phyloP scores from a whole-genome alignment of 2,113 vertebrate genomes.

The Leucosticte australis region DNA sequence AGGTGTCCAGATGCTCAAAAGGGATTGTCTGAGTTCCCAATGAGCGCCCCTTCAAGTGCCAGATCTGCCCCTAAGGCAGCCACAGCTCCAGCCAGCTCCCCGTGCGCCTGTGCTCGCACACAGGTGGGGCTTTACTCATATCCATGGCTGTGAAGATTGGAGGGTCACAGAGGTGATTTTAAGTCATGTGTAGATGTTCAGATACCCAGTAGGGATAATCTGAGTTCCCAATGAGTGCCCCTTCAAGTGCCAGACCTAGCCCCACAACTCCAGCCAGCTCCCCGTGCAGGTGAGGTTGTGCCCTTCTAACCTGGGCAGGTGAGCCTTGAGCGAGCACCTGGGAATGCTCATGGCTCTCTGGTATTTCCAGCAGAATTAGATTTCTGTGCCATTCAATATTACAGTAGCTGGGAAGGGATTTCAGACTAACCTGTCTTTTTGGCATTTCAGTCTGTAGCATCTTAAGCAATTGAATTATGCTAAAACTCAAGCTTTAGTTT shows the following conservation, averaged over 20 bases:
- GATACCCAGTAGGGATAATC: accelerated
- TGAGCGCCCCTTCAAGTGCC: too few species aligned
- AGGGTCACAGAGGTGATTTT: too few species aligned
- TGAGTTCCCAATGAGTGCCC: background rate
- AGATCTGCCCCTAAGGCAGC: accelerated
- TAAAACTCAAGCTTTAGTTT: background rate
- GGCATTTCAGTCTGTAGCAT: background rate
- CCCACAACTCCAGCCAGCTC: background rate
- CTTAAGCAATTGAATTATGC: background rate
- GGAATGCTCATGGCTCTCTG: background rate
- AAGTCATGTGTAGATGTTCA: too few species aligned
- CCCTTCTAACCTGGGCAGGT: background rate
- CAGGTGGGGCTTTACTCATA: too few species aligned
- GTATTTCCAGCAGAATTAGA: background rate
- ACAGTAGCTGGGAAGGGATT: background rate
- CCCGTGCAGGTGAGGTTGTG: accelerated
- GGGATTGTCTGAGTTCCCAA: too few species aligned
- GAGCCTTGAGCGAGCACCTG: background rate
- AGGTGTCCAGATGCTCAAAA: too few species aligned
- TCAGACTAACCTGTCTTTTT: background rate
- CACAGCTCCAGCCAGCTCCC: background rate
- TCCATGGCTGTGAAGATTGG: too few species aligned
- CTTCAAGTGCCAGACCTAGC: background rate
- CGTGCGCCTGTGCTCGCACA: accelerated
- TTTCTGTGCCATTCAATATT: background rate